These are phyloP conservation scores for Rhabditoides inermis DNA, from an alignment of 2,888 invertebrate genomes.

Conservation along the genomic window DNA sequence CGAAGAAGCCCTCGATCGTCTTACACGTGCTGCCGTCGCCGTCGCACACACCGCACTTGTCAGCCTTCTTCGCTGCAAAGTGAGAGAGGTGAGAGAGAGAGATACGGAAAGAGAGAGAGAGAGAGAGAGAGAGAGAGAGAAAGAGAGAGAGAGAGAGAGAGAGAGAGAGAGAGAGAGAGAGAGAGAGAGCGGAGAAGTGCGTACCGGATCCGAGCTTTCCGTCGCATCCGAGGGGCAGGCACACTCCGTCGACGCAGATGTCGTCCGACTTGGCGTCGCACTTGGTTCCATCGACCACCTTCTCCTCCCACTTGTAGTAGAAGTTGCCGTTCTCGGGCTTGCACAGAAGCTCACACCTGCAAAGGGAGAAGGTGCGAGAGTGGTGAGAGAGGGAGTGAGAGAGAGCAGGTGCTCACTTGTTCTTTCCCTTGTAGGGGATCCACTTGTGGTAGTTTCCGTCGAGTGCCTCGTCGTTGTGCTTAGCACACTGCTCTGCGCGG, in stretches of 20 bases:
- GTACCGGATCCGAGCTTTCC: slow-evolving; percentile 75
- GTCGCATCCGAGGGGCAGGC: slow-evolving; percentile 88
- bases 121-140: background rate
- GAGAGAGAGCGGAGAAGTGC: background rate
- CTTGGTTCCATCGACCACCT: slow-evolving; percentile 70
- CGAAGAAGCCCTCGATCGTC: slow-evolving; percentile 67
- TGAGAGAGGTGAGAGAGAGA: background rate
- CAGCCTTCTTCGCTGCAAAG: slow-evolving; percentile 64
- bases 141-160: background rate
- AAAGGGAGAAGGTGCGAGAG: background rate
- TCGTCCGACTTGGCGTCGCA: slow-evolving; percentile 70
- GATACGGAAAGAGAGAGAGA: background rate
- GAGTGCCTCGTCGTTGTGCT: slow-evolving; percentile 72
- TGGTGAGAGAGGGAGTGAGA: background rate
- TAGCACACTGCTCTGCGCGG: slow-evolving; percentile 78
- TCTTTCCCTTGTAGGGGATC: slow-evolving; percentile 49
- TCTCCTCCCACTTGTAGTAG: slow-evolving; percentile 74
- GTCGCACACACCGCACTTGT: slow-evolving; percentile 83
- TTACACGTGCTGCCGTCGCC: slow-evolving; percentile 76
- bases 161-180: background rate
- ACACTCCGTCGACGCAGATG: slow-evolving; percentile 86
- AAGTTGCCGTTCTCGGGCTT: slow-evolving; percentile 83
- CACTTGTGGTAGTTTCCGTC: slow-evolving; percentile 70
- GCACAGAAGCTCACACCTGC: slow-evolving; percentile 79
- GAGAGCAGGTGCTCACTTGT: slow-evolving; percentile 32